These are phyloP conservation scores for Sebastiscus albofasciatus DNA, from an alignment of 2,797 vertebrate species.

Conservation along the genomic window DNA sequence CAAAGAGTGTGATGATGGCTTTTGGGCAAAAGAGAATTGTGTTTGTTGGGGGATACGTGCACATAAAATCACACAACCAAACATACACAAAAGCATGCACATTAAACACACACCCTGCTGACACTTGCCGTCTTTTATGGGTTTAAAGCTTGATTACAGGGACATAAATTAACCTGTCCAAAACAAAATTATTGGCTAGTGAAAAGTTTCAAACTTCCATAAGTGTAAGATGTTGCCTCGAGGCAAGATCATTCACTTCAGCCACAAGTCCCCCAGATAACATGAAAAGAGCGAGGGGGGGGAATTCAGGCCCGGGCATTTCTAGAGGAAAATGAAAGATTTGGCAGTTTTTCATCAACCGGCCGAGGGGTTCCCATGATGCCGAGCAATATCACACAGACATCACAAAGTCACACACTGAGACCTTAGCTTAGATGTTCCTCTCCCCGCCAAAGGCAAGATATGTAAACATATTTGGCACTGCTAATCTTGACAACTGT, in stretches of 20 bases:
- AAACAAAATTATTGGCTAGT: constrained; percentile 50
- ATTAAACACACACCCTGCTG: constrained; percentile 41
- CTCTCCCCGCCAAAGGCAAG: constrained; percentile 53
- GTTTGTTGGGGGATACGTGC: constrained; percentile 36
- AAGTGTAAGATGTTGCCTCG: constrained; percentile 50
- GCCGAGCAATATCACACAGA: constrained; percentile 51
- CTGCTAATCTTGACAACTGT: constrained; percentile 84
- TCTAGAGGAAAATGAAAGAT: constrained; percentile 53
- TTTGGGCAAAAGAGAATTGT: constrained; percentile 65
- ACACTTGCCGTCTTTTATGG: constrained; percentile 55
- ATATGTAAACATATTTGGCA: constrained; percentile 77
- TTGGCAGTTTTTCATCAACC: constrained; percentile 58
- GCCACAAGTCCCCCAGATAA: constrained; percentile 58
- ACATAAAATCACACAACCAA: constrained; percentile 41
- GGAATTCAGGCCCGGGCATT: constrained; percentile 22
- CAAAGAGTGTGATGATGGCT: constrained; percentile 71
- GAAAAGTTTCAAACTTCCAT: constrained; percentile 60
- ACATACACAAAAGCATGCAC: constrained; percentile 44
- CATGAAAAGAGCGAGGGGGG: constrained; percentile 52
- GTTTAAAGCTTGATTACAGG: constrained; percentile 65
- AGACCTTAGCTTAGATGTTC: constrained; percentile 60
- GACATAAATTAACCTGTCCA: constrained; percentile 64
- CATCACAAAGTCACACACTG: constrained; percentile 47
- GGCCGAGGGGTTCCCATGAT: constrained; percentile 48
- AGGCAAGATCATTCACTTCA: constrained; percentile 68